Evolutionary conservation across 2,113 vertebrate genomes (phyloP).

Genomic region (Myotis yumanensis): DNA sequence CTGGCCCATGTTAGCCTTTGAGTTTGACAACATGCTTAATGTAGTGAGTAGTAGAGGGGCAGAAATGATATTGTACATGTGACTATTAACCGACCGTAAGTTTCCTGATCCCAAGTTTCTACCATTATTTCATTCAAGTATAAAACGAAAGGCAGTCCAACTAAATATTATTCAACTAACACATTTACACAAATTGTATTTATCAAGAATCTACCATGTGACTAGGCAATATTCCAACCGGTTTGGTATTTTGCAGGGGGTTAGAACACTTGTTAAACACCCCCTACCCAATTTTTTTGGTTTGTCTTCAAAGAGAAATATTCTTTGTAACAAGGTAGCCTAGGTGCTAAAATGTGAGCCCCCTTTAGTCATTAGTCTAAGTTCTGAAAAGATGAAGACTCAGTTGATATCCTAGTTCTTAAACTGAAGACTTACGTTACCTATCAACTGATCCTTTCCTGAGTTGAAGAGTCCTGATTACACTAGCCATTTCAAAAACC

Average conservation of each 20-base stretch:
- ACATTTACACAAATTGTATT: conserved; percentile 10
- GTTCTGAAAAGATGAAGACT: conserved; percentile 44
- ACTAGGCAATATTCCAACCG: conserved; percentile 16
- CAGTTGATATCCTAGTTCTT: background rate
- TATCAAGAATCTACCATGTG: conserved; percentile 10
- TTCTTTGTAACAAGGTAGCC: conserved; percentile 15
- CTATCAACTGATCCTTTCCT: conserved; percentile 9
- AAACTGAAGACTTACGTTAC: conserved; percentile 44
- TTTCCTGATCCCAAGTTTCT: conserved; percentile 32
- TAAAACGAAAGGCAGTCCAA: conserved; percentile 48
- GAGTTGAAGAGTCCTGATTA: conserved; percentile 11
- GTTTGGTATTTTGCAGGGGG: background rate
- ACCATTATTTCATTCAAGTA: conserved; percentile 14
- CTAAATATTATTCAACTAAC: conserved; percentile 14
- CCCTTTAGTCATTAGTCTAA: background rate
- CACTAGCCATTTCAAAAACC: conserved; percentile 10
- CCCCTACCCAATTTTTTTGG: background rate
- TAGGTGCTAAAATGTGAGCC: conserved; percentile 25
- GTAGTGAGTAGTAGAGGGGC: background rate
- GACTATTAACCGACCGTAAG: background rate
- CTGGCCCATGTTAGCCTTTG: too few species aligned
- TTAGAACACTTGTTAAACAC: conserved; percentile 35
- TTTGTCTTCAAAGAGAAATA: conserved; percentile 34
- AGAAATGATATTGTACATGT: background rate
- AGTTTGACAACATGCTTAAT: background rate